Percentiles rank a stretch among this genome's conserved stretches.
Evolutionary conservation across 2,797 vertebrate genomes (phyloP).

Genomic region (Buphagus erythrorhynchus): DNA sequence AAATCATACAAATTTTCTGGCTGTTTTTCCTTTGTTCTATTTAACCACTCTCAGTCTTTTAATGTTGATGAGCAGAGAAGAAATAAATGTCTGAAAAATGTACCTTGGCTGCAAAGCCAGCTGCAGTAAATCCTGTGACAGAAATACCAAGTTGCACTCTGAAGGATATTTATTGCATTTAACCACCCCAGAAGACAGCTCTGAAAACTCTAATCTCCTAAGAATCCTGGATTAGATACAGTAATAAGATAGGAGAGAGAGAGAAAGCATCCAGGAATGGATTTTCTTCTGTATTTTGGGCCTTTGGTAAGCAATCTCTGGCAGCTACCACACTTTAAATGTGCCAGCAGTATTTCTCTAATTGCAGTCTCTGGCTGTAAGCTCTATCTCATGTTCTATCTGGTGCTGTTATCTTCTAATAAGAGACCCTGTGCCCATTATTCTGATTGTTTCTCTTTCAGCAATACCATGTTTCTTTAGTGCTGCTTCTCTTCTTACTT

Average conservation of each 20-base stretch:
- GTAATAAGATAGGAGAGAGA: not conserved
- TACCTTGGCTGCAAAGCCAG: not conserved
- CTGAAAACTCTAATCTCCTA: constrained; percentile 4
- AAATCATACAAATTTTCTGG: constrained; percentile 42
- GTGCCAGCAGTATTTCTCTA: not conserved
- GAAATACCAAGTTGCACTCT: not conserved
- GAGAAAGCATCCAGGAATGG: not conserved
- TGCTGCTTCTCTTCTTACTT: not conserved
- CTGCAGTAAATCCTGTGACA: constrained; percentile 30
- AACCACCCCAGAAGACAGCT: not conserved
- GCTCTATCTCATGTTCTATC: not conserved
- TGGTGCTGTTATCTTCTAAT: not conserved
- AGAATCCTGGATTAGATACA: constrained; percentile 9
- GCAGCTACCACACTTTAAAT: not conserved
- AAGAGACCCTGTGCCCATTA: not conserved
- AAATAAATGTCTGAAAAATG: constrained; percentile 27
- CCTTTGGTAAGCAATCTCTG: not conserved
- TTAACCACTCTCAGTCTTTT: constrained; percentile 22
- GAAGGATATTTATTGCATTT: constrained; percentile 28
- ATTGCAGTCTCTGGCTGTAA: not conserved
- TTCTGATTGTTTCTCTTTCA: not conserved
- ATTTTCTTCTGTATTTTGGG: not conserved
- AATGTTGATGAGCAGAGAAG: not conserved
- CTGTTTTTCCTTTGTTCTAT: constrained; percentile 31
- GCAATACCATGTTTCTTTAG: not conserved